Evolutionary conservation across 2,797 vertebrate species (phyloP), one percentile per base, ranked within the genome.

Genomic region (Macropodus opercularis): DNA sequence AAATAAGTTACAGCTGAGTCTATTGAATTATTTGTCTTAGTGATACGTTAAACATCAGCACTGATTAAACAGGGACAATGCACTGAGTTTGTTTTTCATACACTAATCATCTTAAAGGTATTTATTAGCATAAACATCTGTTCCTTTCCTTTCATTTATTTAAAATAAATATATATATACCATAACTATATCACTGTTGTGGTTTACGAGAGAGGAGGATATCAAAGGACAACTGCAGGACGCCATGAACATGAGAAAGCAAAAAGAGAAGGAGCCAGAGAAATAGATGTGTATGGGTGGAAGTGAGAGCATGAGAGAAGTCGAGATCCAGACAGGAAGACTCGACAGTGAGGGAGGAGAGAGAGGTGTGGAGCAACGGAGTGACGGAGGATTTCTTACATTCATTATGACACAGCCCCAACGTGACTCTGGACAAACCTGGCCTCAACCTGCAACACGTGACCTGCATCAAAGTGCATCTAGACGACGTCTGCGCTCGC

Each of bases 191-290:
- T n/a, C n/a, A n/a, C n/a, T n/a, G n/a, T n/a, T n/a, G n/a, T n/a
- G n/a, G 82, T 88, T 90, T 86, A 90, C 38, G 72, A 75, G 75
- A 62, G 62, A 7, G 46, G 59, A 83, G 63, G 77, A 78, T 73
- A 74, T 73, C 72, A 49, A 59, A 54, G 66, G 72, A 85, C 75
- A 79, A 81, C 80, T 85, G 79, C 44, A 26, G 12, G 51, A 61
- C 15, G 31, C 36, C 70, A 59, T 53, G 35, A 82, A 82, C 48
- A 73, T 63, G 72, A 82, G 68, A 75, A 77, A 34, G 48, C 66
- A 48, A 52, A 42, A 65, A 71, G n/a, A n/a, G n/a, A n/a, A n/a
- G n/a, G n/a, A n/a, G n/a, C n/a, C n/a, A n/a, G n/a, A n/a, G n/a
- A n/a, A n/a, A n/a, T n/a, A 40, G 53, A 56, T n/a, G n/a, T n/a